Evolutionary conservation across 2,888 invertebrate species (phyloP), one percentile per base, ranked within the genome.

Genomic region (Iselma pallidipennis): DNA sequence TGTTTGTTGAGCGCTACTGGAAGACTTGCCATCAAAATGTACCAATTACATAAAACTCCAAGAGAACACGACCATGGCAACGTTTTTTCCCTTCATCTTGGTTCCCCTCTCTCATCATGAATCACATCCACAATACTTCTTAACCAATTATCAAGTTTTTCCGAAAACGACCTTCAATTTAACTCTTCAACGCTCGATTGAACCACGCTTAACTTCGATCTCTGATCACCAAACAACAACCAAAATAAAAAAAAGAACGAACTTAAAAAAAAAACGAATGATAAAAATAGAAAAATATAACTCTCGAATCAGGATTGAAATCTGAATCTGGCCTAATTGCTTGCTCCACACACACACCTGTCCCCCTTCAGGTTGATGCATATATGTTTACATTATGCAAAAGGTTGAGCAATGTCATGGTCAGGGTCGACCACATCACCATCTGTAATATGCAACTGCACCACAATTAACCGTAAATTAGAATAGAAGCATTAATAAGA

Each of bases 351-450:
- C 42, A 16, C 4, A n/a, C n/a, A n/a, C n/a, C n/a, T n/a, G n/a
- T n/a, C n/a, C n/a, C n/a, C n/a, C n/a, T n/a, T n/a, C n/a, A n/a
- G n/a, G n/a, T n/a, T n/a, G n/a, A n/a, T n/a, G n/a, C n/a, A 66
- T 55, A 66, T 57, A n/a, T 7, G 9, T 37, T 37, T 37, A 19
- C 19, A 16, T 16, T 19, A 61, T 66, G 63, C 60, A 67, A 79
- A 79, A 81, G 81, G 81, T 80, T 80, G 77, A 63, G 63, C 80
- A 81, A 81, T 78, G 81, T 81, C 81, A 81, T 80, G 80, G 81
- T 81, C 81, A 81, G 76, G 81, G 81, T 74, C 80, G 76, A 80
- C 81, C 72, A 77, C 80, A 79, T 80, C 78, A 73, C 74, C 80
- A 81, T 81, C 80, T 81, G 80, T 80, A 80, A 76, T 76, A 76